Evolutionary conservation across 2,797 vertebrate species (phyloP).

Genomic region (Acestrorhynchus altus): DNA sequence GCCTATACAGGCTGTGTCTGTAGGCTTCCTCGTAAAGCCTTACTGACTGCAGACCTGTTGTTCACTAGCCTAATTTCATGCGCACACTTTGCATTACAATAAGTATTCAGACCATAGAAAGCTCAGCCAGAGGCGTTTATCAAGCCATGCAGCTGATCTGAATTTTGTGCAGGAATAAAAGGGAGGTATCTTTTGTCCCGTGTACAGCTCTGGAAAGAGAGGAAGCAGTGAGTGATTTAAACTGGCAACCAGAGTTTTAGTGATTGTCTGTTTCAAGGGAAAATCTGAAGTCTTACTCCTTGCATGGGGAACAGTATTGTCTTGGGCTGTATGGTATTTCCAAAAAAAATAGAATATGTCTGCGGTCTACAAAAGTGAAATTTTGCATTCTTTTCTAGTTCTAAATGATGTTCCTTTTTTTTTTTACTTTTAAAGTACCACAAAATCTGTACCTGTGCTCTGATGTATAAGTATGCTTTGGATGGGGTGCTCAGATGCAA

Average conservation of each 20-base stretch:
- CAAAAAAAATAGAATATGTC: no score
- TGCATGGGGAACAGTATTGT: no score
- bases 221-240: slow-evolving; percentile 35
- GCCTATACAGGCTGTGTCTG: background rate
- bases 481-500: no score
- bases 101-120: background rate
- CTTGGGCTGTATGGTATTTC: no score
- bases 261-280: slow-evolving; percentile 25
- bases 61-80: background rate
- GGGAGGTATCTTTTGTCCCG: background rate
- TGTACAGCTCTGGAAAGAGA: background rate
- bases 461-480: no score
- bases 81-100: background rate
- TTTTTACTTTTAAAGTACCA: no score
- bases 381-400: no score
- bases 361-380: no score
- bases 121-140: slow-evolving; percentile 14
- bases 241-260: slow-evolving; percentile 23
- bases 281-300: no score
- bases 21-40: background rate
- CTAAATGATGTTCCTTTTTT: no score
- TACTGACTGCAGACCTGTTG: background rate
- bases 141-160: background rate
- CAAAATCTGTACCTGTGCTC: no score
- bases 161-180: slow-evolving; percentile 11